Base-by-base conservation (phyloP, 2,113 vertebrate genomes). In the Raja brachyura region DNA sequence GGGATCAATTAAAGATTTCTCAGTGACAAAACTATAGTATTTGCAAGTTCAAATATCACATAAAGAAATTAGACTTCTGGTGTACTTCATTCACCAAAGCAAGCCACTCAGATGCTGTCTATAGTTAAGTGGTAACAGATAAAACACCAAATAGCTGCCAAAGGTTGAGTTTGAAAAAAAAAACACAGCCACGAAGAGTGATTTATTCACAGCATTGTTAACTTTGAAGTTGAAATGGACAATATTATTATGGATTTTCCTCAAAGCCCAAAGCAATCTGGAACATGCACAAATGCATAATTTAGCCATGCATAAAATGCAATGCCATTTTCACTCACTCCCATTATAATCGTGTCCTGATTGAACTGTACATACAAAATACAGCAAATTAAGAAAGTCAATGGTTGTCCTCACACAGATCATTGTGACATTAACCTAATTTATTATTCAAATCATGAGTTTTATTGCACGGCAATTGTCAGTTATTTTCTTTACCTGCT, bases 261-360 rank as follows among this genome's bases (percentile, higher is more conserved):
- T 88, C 83, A 88, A 88, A 61, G 83, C 28, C 83, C 61, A 31
- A 14, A 61, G 83, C 83, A 88, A 88, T 88, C 83, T 88, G 83
- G 59, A 88, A 14, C 83, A 88, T 88, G 83, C 83, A 66, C 83
- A 88, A 88, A 88, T 88, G 83, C 59, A 88, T 88, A 88, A 88
- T 63, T 88, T 59, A 88, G 83, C 83, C 83, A 88, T 88, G 83
- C 83, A 88, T 88, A 88, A 88, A 88, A 88, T 88, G 28, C 83
- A 88, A 88, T 88, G 28, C 59, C n/a, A 88, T 88, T 88, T 88
- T 88, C 83, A 88, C 83, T 88, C 83, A 88, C 83, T 88, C 59
- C 83, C 13, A 88, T 88, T 88, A 88, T 88, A 88, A 88, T 88
- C 59, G 61, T 88, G 83, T 88, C 83, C 59, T 88, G 83, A 88